A percentile compares a stretch with the other conserved stretches of the same genome.
phyloP scores from a whole-genome alignment of 2,797 vertebrate species.

The Tapirus indicus region DNA sequence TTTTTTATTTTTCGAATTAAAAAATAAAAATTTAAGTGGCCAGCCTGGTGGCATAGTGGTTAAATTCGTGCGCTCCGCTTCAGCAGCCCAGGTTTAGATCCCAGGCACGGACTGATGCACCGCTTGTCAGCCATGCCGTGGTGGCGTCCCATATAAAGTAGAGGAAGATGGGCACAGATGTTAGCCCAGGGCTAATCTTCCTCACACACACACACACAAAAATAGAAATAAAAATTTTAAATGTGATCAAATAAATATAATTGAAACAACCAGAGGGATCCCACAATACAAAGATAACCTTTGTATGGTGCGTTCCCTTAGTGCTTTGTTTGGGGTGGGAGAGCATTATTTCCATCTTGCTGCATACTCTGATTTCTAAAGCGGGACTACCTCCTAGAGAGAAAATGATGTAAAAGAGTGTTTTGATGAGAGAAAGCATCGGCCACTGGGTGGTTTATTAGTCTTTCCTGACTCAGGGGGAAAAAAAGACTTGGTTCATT shows the following conservation, averaged over 20 bases:
- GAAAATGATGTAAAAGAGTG: background rate
- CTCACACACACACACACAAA: no score
- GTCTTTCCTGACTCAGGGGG: background rate
- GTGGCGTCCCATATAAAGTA: no score
- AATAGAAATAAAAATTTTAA: background rate
- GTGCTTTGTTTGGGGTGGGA: background rate
- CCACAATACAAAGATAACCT: background rate
- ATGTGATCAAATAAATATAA: background rate
- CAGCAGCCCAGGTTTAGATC: no score
- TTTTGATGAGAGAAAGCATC: constrained; percentile 26
- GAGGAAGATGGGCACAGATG: no score
- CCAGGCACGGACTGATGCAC: no score
- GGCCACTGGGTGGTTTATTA: background rate
- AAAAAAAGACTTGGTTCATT: background rate
- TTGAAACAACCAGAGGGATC: background rate
- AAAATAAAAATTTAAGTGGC: no score
- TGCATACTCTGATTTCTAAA: background rate
- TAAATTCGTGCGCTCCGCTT: no score
- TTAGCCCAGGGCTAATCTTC: no score
- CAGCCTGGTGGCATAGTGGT: no score
- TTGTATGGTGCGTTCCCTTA: background rate
- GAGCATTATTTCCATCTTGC: background rate
- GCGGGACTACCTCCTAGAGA: background rate
- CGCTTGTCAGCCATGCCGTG: no score
- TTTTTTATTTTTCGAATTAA: background rate